phyloP scores from a whole-genome alignment of 2,888 invertebrate genomes.

The Apotomis betuletana region DNA sequence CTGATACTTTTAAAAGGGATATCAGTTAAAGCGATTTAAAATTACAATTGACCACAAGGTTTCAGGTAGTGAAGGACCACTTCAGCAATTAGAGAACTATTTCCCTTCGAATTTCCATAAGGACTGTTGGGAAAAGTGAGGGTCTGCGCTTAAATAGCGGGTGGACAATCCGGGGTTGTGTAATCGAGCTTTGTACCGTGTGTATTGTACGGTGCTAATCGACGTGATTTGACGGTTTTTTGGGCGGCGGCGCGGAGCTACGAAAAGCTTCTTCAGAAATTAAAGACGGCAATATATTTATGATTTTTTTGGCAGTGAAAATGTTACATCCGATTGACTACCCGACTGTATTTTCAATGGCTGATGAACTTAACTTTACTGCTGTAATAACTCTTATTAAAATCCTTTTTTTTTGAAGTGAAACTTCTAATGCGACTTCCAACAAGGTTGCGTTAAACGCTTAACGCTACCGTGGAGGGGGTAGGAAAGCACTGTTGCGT shows the following conservation, averaged over 20 bases:
- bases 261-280: conserved; percentile 10
- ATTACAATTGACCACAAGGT: background rate
- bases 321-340: no score
- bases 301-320: no score
- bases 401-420: no score
- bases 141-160: conserved; percentile 71
- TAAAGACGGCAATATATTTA: no score
- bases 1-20: background rate
- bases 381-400: no score
- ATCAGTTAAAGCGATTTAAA: background rate
- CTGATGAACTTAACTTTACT: no score
- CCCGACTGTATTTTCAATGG: background rate
- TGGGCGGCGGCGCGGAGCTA: conserved; percentile 47
- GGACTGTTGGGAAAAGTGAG: conserved; percentile 65
- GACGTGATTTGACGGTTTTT: conserved; percentile 79
- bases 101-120: conserved; percentile 63
- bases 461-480: no score
- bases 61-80: background rate
- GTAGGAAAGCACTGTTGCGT: no score
- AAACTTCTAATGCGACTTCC: no score
- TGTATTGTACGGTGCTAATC: conserved; percentile 80
- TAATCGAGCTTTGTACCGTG: conserved; percentile 73
- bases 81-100: conserved; percentile 48
- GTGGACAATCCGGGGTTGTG: conserved; percentile 69
- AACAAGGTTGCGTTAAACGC: no score